Percentiles rank a stretch among this genome's conserved stretches.
Evolutionary conservation across 2,888 invertebrate species (phyloP).

Genomic region (Noctua comes): DNA sequence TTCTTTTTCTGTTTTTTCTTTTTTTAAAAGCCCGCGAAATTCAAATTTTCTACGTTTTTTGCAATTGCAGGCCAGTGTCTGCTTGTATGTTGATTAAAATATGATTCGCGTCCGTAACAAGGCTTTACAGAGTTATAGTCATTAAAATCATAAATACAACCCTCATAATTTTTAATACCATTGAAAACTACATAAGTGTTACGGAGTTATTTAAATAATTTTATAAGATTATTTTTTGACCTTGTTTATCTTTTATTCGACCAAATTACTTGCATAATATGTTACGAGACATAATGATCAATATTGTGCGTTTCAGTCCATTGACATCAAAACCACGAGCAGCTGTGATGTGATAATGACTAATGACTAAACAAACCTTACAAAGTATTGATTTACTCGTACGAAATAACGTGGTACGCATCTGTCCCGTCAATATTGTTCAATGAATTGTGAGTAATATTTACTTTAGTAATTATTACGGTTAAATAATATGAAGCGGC

Average conservation of each 20-base stretch:
- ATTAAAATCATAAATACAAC: too few species aligned
- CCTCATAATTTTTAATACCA: too few species aligned
- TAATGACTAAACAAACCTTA: not conserved
- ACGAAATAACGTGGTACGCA: not conserved
- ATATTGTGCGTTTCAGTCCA: slow-evolving; percentile 10
- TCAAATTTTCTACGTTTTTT: too few species aligned
- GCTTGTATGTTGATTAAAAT: too few species aligned
- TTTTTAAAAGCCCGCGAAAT: too few species aligned
- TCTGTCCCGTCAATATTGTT: slow-evolving; percentile 11
- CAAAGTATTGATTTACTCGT: slow-evolving; percentile 20
- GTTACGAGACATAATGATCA: not conserved
- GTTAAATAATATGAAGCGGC: too few species aligned
- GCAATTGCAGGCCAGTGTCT: too few species aligned
- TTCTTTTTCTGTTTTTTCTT: too few species aligned
- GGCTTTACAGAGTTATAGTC: too few species aligned
- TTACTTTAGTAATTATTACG: slow-evolving; percentile 9
- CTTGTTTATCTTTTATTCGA: not conserved
- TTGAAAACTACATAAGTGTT: too few species aligned
- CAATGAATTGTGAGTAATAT: too few species aligned
- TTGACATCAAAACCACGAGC: slow-evolving; percentile 19
- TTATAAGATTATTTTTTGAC: not conserved
- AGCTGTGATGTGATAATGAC: slow-evolving; percentile 27
- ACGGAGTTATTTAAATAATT: not conserved
- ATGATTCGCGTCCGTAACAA: too few species aligned
- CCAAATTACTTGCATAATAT: not conserved